Evolutionary conservation across 2,888 invertebrate species (phyloP), one percentile per base, ranked within the genome.

Genomic region (Platycheirus albimanus): DNA sequence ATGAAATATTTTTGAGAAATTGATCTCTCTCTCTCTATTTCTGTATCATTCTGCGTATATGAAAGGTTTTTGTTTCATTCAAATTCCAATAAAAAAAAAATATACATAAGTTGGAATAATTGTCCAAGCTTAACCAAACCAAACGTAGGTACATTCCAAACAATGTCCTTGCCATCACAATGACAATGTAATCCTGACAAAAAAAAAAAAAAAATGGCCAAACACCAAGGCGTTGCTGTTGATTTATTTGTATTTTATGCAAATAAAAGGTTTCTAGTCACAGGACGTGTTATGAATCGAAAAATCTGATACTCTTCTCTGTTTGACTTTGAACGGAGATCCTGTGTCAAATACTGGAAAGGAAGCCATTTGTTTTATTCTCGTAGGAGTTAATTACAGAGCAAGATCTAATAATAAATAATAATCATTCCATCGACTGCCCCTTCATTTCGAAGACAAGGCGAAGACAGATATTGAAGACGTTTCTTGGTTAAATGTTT

Each of bases 251-350:
- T 19, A 19, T 49, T 2, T 17, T 52, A 33, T 52, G 20, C 36
- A 36, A 58, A 58, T 28, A 58, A 24, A 58, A 58, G 10, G 38
- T 24, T 38, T 41, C 13, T 15, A 7, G 56, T 2, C 6, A 24
- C n/a, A 10, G 38, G 38, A 41, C 58, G 58, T 58, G 41, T 2
- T 58, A 10, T 41, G 58, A 58, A 58, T 56, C 5, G 36, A 13
- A 38, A 38, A 38, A 24, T 28, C 13, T 36, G 19, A 41, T 41
- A 24, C 0, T 41, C 15, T 38, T 0, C 20, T n/a, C n/a, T n/a
- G n/a, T n/a, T 7, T 19, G 19, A 20, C 0, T 13, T 24, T 24
- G 36, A 7, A 41, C 15, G 41, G 10, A 2, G 4, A 10, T 0
- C 19, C 6, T 41, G 10, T 38, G 56, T 38, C 8, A 13, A 41